phyloP scores from a whole-genome alignment of 1,140 invertebrate genomes.

The Steinernema khuongi region DNA sequence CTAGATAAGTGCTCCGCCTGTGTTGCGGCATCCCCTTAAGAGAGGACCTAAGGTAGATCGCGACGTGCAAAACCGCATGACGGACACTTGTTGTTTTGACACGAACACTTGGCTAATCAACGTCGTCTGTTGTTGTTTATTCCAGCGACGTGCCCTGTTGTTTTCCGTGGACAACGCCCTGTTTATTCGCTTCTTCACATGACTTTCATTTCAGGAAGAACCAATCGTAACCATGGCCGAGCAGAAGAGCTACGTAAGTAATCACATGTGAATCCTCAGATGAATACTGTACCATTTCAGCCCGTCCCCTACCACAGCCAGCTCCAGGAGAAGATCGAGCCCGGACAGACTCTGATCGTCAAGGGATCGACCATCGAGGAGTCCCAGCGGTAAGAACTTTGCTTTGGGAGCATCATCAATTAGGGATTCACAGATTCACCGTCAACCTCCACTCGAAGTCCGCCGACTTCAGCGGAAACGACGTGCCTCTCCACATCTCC shows the following conservation, averaged over 20 bases:
- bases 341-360: slow-evolving; percentile 55
- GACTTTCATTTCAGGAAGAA: background rate
- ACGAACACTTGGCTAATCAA: background rate
- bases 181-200: background rate
- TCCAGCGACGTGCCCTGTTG: background rate
- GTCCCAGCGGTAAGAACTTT: slow-evolving; percentile 40
- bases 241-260: background rate
- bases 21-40: too few relatives aligned
- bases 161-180: background rate
- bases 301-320: slow-evolving; percentile 50
- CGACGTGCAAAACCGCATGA: too few relatives aligned
- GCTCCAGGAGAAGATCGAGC: slow-evolving; percentile 55
- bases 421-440: slow-evolving; percentile 42
- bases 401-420: slow-evolving; percentile 18
- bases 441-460: slow-evolving; percentile 50
- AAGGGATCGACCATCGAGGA: slow-evolving; percentile 54
- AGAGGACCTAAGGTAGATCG: too few relatives aligned
- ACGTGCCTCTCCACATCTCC: slow-evolving; percentile 51
- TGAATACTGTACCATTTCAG: slow-evolving; percentile 36
- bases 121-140: background rate
- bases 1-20: too few relatives aligned
- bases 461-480: slow-evolving; percentile 52
- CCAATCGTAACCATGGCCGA: slow-evolving; percentile 4
- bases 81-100: slow-evolving; percentile 9
- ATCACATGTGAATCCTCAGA: background rate